Evolutionary conservation across 2,113 vertebrate genomes (phyloP).

Genomic region (Cochlearius cochlearius): DNA sequence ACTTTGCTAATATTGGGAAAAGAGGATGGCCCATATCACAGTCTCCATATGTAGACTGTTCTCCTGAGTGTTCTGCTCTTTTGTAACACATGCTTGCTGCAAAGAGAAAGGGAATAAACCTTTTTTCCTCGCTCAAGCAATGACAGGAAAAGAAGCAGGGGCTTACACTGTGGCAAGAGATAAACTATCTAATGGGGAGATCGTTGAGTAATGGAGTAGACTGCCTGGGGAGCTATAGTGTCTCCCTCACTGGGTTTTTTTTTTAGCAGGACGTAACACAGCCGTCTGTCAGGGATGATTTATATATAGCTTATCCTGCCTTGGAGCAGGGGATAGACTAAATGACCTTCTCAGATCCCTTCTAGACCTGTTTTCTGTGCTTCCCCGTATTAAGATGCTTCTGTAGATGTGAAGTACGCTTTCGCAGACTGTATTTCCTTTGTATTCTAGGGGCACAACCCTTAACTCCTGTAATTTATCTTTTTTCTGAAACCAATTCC

Average conservation of each 20-base stretch:
- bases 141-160: not conserved
- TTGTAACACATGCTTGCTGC: not conserved
- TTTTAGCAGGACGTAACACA: not conserved
- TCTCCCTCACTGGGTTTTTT: not conserved
- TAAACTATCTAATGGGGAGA: not conserved
- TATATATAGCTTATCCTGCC: not conserved
- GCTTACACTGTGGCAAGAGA: not conserved
- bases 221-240: not conserved
- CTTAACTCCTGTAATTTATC: not conserved
- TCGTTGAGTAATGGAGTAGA: not conserved
- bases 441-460: not conserved
- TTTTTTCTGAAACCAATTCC: not conserved
- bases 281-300: not conserved
- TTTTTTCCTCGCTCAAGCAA: not conserved
- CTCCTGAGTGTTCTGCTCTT: not conserved
- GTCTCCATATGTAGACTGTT: not conserved
- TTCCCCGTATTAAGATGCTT: not conserved
- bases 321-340: not conserved
- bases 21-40: not conserved
- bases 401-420: not conserved
- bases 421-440: not conserved
- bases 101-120: not conserved
- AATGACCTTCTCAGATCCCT: not conserved
- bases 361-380: not conserved
- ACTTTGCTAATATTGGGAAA: not conserved